Evolutionary conservation across 2,113 vertebrate species (phyloP).

Genomic region (Sylvilagus bachmani): DNA sequence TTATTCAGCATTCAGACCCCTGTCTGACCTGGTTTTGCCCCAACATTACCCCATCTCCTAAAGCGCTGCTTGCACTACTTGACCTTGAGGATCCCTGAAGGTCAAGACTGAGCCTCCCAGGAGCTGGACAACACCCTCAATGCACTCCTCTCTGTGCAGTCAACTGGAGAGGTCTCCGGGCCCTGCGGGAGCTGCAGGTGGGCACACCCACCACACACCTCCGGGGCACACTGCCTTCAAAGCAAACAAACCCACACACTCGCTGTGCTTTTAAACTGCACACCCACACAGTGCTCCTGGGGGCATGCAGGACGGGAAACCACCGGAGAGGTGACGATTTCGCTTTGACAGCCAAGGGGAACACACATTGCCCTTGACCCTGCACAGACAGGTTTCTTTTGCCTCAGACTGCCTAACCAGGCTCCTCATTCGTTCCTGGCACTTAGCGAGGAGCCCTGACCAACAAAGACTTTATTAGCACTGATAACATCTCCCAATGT

Average conservation of each 20-base stretch:
- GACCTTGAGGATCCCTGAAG: conserved; percentile 7
- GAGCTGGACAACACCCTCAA: not conserved
- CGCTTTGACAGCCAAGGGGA: not conserved
- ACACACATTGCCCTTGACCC: not conserved
- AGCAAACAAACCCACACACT: not conserved
- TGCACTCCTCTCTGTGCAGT: not conserved
- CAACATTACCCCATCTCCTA: not conserved
- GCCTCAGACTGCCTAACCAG: not conserved
- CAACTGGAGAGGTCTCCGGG: not conserved
- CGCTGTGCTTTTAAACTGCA: not conserved
- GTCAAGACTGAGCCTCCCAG: not conserved
- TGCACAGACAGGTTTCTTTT: not conserved
- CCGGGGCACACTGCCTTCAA: conserved; percentile 19
- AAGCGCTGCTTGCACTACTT: not conserved
- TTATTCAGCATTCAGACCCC: not conserved
- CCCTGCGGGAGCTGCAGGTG: not conserved
- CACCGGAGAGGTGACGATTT: not conserved
- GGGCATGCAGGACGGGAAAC: not conserved
- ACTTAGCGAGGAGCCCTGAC: conserved; percentile 42
- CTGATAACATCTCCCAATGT: not conserved
- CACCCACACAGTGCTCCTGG: not conserved
- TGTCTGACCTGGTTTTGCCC: not conserved
- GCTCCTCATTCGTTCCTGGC: not conserved
- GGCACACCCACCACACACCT: not conserved
- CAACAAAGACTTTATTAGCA: not conserved